These are phyloP conservation scores for Cottoperca gobio DNA, from an alignment of 2,797 vertebrate species.

Conservation along the genomic window DNA sequence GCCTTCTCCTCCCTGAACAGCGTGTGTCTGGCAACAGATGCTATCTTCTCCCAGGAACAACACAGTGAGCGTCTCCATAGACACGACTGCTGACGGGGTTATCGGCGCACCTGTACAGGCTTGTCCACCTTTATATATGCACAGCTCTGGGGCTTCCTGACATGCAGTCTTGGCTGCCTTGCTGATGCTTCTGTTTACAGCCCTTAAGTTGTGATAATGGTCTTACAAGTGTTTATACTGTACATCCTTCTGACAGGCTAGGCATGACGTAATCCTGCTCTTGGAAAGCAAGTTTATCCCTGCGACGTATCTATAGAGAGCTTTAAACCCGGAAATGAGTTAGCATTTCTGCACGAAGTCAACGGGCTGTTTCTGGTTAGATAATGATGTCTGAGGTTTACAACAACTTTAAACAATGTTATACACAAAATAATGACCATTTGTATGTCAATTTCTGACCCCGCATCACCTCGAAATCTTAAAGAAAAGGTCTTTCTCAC, in stretches of 20 bases:
- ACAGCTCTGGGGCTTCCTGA: constrained; percentile 7
- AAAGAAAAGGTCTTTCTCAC: too few relatives aligned
- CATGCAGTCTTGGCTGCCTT: not conserved
- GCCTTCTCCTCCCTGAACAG: constrained; percentile 31
- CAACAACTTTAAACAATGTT: too few relatives aligned
- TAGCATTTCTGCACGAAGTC: too few relatives aligned
- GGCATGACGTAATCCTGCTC: not conserved
- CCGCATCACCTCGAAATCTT: too few relatives aligned
- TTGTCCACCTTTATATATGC: constrained; percentile 19
- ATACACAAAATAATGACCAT: too few relatives aligned
- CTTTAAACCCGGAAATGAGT: too few relatives aligned
- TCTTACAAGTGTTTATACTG: constrained; percentile 18
- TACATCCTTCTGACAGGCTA: constrained; percentile 2
- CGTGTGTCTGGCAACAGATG: constrained; percentile 35
- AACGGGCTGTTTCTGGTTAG: too few relatives aligned
- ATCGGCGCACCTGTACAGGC: constrained; percentile 36
- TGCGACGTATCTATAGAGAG: too few relatives aligned
- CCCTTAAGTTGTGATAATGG: constrained; percentile 1
- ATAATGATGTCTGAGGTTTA: too few relatives aligned
- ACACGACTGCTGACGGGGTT: constrained; percentile 28
- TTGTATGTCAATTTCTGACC: too few relatives aligned
- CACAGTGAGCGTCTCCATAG: constrained; percentile 11
- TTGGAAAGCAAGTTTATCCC: not conserved
- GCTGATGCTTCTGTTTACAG: constrained; percentile 15
- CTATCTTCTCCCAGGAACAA: constrained; percentile 32